Conservation (phyloP, 1,140 invertebrate species). For the Heliconius hermathena region DNA sequence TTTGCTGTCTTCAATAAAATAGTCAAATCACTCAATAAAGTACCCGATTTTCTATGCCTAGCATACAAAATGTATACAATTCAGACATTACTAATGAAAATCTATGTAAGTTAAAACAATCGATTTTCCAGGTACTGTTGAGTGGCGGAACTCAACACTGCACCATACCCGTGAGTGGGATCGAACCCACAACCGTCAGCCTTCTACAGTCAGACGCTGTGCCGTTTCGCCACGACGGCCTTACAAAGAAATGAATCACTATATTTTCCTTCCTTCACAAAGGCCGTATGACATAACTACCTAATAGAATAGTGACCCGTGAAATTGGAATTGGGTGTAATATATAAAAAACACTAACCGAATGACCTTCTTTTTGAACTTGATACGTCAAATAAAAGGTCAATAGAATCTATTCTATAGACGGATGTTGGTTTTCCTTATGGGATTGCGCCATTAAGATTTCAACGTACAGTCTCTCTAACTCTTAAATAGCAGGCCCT, state of each 20-base stretch:
- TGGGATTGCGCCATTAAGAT: background rate
- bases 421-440: background rate
- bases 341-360: background rate
- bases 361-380: background rate
- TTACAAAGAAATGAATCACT: background rate
- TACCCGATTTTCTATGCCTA: too few species aligned
- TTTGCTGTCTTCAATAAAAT: too few species aligned
- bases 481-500: too few species aligned
- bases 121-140: too few species aligned
- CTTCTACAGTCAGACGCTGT: background rate
- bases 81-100: too few species aligned
- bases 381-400: background rate
- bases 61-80: too few species aligned
- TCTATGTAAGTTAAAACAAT: too few species aligned
- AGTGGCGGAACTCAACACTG: too few species aligned
- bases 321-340: slow-evolving; percentile 9
- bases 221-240: background rate
- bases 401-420: background rate
- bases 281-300: background rate
- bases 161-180: background rate
- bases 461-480: background rate
- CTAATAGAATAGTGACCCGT: background rate
- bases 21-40: too few species aligned
- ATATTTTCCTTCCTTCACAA: background rate
- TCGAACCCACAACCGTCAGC: background rate